Evolutionary conservation across 2,797 vertebrate genomes (phyloP).

Genomic region (Capromys pilorides): DNA sequence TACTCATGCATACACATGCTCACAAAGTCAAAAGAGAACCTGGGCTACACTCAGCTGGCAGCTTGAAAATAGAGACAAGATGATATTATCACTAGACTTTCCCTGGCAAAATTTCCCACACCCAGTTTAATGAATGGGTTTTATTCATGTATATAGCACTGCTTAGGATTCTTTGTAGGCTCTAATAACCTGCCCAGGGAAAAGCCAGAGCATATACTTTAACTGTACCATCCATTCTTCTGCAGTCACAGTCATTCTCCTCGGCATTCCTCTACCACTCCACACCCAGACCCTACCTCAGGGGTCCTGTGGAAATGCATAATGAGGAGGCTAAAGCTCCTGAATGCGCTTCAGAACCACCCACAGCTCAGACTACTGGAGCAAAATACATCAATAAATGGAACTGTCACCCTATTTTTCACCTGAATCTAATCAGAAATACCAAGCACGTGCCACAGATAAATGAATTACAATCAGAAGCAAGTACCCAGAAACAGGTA

Average conservation of each 20-base stretch:
- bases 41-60: background rate
- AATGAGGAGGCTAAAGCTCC: background rate
- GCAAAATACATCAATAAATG: constrained; percentile 49
- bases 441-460: background rate
- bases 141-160: background rate
- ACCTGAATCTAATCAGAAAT: constrained; percentile 51
- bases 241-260: background rate
- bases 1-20: too few species aligned
- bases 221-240: background rate
- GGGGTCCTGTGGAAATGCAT: constrained; percentile 15
- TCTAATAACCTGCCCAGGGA: background rate
- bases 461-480: constrained; percentile 48
- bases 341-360: constrained; percentile 26
- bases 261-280: background rate
- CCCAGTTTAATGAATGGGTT: background rate
- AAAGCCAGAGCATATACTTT: background rate
- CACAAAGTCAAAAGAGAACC: background rate
- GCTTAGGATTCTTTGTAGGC: background rate
- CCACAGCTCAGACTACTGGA: background rate
- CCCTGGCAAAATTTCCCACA: background rate
- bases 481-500: constrained; percentile 7
- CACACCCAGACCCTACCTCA: background rate
- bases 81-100: background rate
- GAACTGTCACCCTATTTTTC: constrained; percentile 32
- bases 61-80: background rate